Percentiles rank a stretch among this genome's conserved stretches.
phyloP scores from a whole-genome alignment of 2,113 vertebrate species.

The Tychaedon coryphoeus region DNA sequence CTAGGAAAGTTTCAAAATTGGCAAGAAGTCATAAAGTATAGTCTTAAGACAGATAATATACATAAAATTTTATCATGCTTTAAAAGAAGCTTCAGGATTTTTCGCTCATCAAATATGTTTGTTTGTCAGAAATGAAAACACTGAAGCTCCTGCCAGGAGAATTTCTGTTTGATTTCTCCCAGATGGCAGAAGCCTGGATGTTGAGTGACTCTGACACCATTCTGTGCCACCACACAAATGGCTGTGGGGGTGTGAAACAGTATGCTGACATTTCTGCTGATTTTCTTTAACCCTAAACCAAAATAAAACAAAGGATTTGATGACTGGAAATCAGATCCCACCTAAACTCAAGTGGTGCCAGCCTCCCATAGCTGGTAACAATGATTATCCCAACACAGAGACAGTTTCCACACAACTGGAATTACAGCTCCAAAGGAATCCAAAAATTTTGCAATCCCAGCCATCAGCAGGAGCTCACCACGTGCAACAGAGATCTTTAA shows the following conservation, averaged over 20 bases:
- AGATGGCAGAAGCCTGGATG: neutral
- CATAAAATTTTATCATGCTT: neutral
- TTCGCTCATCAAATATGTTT: neutral
- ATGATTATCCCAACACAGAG: neutral
- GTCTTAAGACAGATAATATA: neutral
- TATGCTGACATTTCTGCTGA: neutral
- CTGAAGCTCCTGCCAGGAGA: neutral
- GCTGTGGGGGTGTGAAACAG: neutral
- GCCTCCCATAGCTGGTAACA: neutral
- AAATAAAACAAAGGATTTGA: neutral
- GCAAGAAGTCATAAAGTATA: neutral
- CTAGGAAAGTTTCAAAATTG: neutral
- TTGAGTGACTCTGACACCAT: neutral
- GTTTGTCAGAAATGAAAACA: neutral
- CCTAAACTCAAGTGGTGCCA: too few species aligned
- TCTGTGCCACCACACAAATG: neutral
- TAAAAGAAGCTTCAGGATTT: neutral
- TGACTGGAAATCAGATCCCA: neutral
- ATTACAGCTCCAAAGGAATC: neutral
- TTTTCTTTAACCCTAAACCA: neutral
- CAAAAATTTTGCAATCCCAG: neutral
- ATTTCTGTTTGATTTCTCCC: neutral
- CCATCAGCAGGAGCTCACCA: neutral
- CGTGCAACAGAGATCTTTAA: neutral
- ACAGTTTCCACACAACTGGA: neutral